Evolutionary conservation across 2,888 invertebrate genomes (phyloP), one percentile per base, ranked within the genome.

Genomic region (Caenorhabditis uteleia): DNA sequence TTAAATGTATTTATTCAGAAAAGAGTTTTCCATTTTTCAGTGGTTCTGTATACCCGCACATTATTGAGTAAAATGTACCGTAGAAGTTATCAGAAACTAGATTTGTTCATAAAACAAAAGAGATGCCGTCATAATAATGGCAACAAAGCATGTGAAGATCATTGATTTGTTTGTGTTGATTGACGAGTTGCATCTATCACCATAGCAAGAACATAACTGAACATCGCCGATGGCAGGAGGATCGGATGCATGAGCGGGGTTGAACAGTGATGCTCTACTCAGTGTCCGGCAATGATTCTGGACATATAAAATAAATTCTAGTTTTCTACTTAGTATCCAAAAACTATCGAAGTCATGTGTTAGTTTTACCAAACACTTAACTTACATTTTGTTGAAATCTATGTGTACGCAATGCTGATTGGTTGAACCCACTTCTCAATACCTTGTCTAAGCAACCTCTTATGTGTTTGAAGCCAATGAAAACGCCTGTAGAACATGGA

Each of bases 401-500:
- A 65, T 82, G 82, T 10, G 80, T 80, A 46, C 78, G 47, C 8
- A 83, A 39, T 1, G 82, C 82, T 6, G 75, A 70, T 36, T 76
- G 73, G 54, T 82, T 82, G 68, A 83, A 82, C 27, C 79, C 82
- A 64, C 79, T 66, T 47, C 73, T 45, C n/a, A 82, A 60, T 4
- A 82, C 74, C 38, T 77, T 61, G 53, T 83, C 78, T 44, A 79
- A 42, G 58, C 82, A 82, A 14, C 82, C 82, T 29, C 82, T 70
- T 48, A 82, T 82, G 55, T 80, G 77, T 58, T 80, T 83, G 68
- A 77, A 78, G 16, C 82, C 82, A 46, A 82, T 71, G 61, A 82
- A 79, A 7, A 82, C 81, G 8, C 82, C 82, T 82, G 57, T 45
- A 72, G 64, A 26, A 42, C 16, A 10, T 26, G 16, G 31, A 10